phyloP scores from a whole-genome alignment of 2,888 invertebrate genomes.

The Sycophila texana region DNA sequence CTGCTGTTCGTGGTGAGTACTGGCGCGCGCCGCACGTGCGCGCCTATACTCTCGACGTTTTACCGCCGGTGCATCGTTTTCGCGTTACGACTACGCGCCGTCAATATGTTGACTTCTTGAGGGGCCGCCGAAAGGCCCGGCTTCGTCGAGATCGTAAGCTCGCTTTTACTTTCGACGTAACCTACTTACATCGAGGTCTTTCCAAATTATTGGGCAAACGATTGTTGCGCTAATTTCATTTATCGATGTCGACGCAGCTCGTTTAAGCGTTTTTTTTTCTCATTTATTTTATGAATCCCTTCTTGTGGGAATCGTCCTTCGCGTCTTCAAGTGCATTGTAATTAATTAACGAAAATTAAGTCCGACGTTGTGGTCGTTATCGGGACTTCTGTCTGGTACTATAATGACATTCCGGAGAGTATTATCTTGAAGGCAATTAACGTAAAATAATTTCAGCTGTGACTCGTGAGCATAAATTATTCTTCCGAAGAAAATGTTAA shows the following conservation, averaged over 20 bases:
- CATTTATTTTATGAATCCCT: too few species aligned
- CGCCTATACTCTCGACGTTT: background rate
- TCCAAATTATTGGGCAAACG: background rate
- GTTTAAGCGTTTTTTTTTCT: background rate
- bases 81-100: background rate
- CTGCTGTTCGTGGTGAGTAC: conserved; percentile 85
- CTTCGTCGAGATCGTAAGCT: background rate
- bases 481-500: too few species aligned
- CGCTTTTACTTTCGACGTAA: background rate
- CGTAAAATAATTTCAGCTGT: background rate
- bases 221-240: background rate
- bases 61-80: background rate
- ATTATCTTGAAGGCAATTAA: too few species aligned
- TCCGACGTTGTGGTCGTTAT: too few species aligned
- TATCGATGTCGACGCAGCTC: background rate
- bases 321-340: too few species aligned
- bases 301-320: too few species aligned
- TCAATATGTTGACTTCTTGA: background rate
- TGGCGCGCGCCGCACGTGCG: background rate
- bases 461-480: background rate
- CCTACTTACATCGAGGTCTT: background rate
- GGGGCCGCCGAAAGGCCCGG: background rate
- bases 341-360: too few species aligned
- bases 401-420: too few species aligned
- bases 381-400: too few species aligned